A percentile compares a stretch with the other conserved stretches of the same genome.
Conservation (phyloP, 2,888 invertebrate species). For the Cephus sareptanus region DNA sequence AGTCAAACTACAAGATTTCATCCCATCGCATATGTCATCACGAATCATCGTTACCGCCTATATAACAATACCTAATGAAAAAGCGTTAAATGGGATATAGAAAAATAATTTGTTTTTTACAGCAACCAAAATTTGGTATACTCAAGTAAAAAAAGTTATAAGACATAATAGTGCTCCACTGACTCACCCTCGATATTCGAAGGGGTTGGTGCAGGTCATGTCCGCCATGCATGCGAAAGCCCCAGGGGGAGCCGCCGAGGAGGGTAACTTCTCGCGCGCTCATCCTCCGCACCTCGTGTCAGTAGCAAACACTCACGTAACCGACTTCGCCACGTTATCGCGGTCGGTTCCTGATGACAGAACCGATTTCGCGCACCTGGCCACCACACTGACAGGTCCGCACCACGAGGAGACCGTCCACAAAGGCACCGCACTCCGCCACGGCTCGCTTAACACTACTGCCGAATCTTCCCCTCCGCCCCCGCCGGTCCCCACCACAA, state of each 20-base stretch:
- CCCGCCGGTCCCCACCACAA: constrained; percentile 29
- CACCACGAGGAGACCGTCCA: constrained; percentile 8
- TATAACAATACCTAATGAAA: too few relatives aligned
- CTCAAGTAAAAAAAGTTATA: too few relatives aligned
- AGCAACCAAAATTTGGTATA: too few relatives aligned
- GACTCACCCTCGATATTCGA: constrained; percentile 82
- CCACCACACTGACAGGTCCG: neutral
- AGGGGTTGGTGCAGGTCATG: constrained; percentile 82
- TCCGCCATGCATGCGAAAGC: constrained; percentile 89
- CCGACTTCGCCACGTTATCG: constrained; percentile 14
- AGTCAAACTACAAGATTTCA: neutral
- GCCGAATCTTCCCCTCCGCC: constrained; percentile 48
- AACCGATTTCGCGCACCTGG: neutral
- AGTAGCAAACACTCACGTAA: neutral
- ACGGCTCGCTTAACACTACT: constrained; percentile 60
- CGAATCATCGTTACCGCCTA: too few relatives aligned
- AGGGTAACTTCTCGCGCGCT: constrained; percentile 77
- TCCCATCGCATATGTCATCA: neutral
- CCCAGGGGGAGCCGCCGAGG: constrained; percentile 88
- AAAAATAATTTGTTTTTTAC: too few relatives aligned
- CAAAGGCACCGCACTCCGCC: constrained; percentile 48
- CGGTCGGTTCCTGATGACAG: constrained; percentile 19
- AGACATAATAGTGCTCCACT: too few relatives aligned
- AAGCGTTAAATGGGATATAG: too few relatives aligned
- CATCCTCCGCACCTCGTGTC: neutral